Evolutionary conservation across 2,113 vertebrate species (phyloP), one percentile per base, ranked within the genome.

Genomic region (Pelvicachromis taeniatus): DNA sequence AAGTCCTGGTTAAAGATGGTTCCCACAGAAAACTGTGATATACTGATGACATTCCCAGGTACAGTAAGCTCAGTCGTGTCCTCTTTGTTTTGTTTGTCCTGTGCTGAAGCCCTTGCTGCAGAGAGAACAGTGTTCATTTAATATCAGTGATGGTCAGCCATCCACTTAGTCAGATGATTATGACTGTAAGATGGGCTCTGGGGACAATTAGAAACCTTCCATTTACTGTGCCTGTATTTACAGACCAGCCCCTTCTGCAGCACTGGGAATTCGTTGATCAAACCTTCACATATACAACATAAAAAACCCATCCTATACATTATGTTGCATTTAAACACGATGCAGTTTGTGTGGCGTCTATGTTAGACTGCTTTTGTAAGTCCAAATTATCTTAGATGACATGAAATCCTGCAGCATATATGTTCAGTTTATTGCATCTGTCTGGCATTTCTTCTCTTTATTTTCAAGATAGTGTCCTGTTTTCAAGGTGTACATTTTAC

Each of bases 1-100:
- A 98, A 98, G 88, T 98, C 98, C 45, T 99, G 98, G 98, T 97
- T 99, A 96, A 99, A 98, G 95, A 99, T 98, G 3, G 98, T 99
- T 93, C 98, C 98, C 88, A 99, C 98, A 0, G 97, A 99, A 94
- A 98, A 99, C 96, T 99, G 98, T 90, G 98, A 99, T 0, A 97
- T 99, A 85, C 96, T 99, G 63, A 98, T 99, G 97, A 98, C 98
- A 31, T 98, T 99, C 90, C 95, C 97, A 92, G 98, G 98, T 99
- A 94, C 12, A 1, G 55, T 79, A 29, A 81, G 26, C 63, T 82
- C 29, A 9, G n/a, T 59, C 0, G 8, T 70, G 81, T 78, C 81
- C 33, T 70, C 35, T 48, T 14, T 48, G 7, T 75, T 59, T 9
- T 48, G 9, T 65, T 21, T 10, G 8, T 82, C 73, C 59, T 79